Base-by-base conservation (phyloP, 1,140 invertebrate species). In the Drosophila oshimai region DNA sequence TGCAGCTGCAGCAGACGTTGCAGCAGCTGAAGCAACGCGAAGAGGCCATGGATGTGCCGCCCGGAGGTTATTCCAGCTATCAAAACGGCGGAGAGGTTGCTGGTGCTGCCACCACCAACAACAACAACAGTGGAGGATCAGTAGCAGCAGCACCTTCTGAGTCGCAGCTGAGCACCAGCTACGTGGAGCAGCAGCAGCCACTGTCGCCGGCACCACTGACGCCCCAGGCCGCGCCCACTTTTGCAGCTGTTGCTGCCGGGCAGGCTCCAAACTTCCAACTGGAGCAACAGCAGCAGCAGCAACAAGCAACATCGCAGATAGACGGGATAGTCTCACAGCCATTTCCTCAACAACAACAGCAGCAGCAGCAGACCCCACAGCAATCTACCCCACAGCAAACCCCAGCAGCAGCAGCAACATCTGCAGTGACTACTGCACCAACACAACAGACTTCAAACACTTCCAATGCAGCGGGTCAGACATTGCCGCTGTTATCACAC, bases 11-110 rank as follows among this genome's bases (percentile, higher is more conserved):
- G 28, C 80, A 90, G 46, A 90, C 89, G 36, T 26, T 90, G 73
- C 73, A 90, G 31, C 74, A 90, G 41, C 39, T 90, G 4, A 89
- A 90, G 62, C 81, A 90, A 26, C 89, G 87, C 41, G 89, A 90
- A 17, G 65, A 89, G 26, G 86, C 86, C 13, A 54, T 74, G 60
- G 74, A 73, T 44, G 62, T 68, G 26, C 50, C 65, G 4, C 46
- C 67, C 10, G 60, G 61, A 9, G 57, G 49, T 3, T 58, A 54
- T 28, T 15, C 57, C 4, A 28, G 92, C 37, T 87, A 91, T 7
- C 73, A 80, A 26, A 89, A 86, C 55, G 75, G 81, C 44, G 42
- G 73, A 36, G 73, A 62, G 33, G 62, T 67, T 45, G 49, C 61
- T 15, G 39, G 50, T 42, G 41, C 33, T n/a, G 36, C 29, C 17